phyloP scores from a whole-genome alignment of 2,797 vertebrate species.

The Chrosomus eos region DNA sequence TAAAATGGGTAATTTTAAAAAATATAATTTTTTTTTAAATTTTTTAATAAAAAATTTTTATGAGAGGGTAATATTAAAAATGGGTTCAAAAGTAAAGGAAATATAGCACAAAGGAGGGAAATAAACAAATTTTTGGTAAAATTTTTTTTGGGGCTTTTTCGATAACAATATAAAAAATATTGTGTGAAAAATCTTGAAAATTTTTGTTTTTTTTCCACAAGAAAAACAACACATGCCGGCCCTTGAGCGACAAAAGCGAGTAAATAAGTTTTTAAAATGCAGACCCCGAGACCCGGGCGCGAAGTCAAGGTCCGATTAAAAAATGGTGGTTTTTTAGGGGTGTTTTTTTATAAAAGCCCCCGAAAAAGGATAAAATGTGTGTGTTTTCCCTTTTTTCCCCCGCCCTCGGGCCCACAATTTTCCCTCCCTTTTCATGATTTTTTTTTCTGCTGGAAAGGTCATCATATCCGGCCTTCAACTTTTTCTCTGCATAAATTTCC shows the following conservation, averaged over 20 bases:
- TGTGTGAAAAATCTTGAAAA: no score
- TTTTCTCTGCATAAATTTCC: background rate
- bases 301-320: slow-evolving; percentile 2
- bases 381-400: background rate
- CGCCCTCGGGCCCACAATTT: no score
- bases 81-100: background rate
- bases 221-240: background rate
- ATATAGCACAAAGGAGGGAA: background rate
- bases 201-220: background rate
- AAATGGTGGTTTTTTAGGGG: slow-evolving; percentile 21
- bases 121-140: no score
- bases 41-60: background rate
- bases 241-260: background rate
- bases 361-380: background rate
- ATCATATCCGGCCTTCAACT: slow-evolving; percentile 13
- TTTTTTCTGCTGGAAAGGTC: slow-evolving; percentile 34
- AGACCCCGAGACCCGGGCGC: background rate
- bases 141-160: background rate
- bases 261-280: background rate
- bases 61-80: background rate
- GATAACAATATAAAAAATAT: no score
- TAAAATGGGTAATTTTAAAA: background rate
- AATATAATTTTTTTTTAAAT: background rate
- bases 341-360: no score
- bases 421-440: slow-evolving; percentile 18